These are phyloP conservation scores for Exaiptasia diaphana DNA, from an alignment of 64 coral and sea anemone species.

Conservation along the genomic window DNA sequence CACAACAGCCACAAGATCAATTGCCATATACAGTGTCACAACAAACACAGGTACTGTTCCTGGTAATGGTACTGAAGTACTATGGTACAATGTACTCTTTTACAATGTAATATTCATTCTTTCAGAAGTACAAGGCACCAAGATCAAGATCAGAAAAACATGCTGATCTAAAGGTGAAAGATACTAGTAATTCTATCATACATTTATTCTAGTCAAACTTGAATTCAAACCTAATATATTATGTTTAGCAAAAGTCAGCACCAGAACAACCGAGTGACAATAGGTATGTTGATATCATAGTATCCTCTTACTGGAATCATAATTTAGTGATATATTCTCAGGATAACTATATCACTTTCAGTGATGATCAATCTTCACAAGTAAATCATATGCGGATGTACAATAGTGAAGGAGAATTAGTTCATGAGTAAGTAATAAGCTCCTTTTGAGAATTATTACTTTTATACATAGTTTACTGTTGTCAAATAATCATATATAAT, in stretches of 20 bases:
- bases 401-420: conserved; percentile 26
- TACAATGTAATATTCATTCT: neutral
- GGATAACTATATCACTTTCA: too few relatives aligned
- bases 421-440: conserved; percentile 42
- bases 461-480: too few relatives aligned
- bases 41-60: conserved; percentile 3
- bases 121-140: conserved; percentile 36
- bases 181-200: too few relatives aligned
- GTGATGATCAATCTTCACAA: neutral
- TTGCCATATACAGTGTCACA: conserved; percentile 6
- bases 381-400: conserved; percentile 37
- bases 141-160: conserved; percentile 4
- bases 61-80: neutral
- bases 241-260: too few relatives aligned
- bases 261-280: too few relatives aligned
- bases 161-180: neutral
- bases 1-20: conserved; percentile 12
- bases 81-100: neutral
- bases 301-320: too few relatives aligned
- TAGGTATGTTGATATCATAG: too few relatives aligned
- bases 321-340: too few relatives aligned
- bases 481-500: too few relatives aligned
- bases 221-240: too few relatives aligned
- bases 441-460: too few relatives aligned
- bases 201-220: too few relatives aligned